Base-by-base conservation (phyloP, 2,797 vertebrate genomes). In the Urosaurus nigricauda region DNA sequence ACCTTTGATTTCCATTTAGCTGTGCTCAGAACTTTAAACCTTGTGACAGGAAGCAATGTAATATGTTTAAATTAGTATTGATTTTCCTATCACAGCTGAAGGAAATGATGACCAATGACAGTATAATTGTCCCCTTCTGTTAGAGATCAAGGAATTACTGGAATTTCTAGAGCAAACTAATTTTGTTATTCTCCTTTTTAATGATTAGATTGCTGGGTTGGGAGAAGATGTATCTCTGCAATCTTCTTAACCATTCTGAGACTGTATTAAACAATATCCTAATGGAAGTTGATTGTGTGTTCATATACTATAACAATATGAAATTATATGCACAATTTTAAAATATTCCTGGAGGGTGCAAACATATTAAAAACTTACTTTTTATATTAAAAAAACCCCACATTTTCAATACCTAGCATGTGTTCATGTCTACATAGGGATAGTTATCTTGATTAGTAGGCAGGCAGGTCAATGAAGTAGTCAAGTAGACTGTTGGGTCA, bases 141-240 rank as follows among this genome's bases (percentile, higher is more conserved):
- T 78, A 93, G 85, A 90, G 92, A 92, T 88, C 14, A 83, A 86
- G 87, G 87, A 79, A 86, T 95, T 94, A 63, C 84, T 88, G 88
- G 84, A 65, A 89, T 53, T 92, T 87, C 51, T 84, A 84, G 90
- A 80, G 1, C 24, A 88, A 29, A 5, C 84, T 40, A 81, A 29
- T 65, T 80, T 87, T 78, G 4, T 74, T 92, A 84, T 90, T 88
- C 90, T 92, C 53, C 83, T 53, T 51, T 89, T 91, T 86, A 89
- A 13, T 79, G 85, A 88, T 65, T 90, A 88, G 79, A 51, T 88
- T 88, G 79, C 74, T 77, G 47, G 91, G 90, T 86, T 9, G 35
- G 19, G 4, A n/a, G 85, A 92, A 84, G 88, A 89, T 91, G 82
- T 87, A 29, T 83, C 85, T 80, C 53, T 88, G 73, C 65, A 94